Conservation (phyloP, 2,797 vertebrate species). For the Hypotaenidia philippensis region DNA sequence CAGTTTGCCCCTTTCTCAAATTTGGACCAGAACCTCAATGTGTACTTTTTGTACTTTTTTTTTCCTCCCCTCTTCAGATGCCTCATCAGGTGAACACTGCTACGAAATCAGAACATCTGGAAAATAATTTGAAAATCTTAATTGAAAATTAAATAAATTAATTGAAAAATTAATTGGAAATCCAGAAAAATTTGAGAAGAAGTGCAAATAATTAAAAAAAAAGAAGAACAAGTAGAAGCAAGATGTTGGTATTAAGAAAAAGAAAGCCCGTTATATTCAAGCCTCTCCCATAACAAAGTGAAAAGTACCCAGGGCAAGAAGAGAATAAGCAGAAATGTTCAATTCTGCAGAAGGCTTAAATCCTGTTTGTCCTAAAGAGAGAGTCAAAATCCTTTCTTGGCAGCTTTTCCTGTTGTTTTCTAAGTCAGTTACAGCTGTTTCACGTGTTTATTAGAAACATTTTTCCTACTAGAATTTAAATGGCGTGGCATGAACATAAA, state of each 20-base stretch:
- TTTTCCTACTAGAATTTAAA: conserved; percentile 70
- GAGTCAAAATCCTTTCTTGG: conserved; percentile 15
- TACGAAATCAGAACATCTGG: not conserved
- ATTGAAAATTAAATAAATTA: not conserved
- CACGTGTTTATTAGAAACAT: conserved; percentile 71
- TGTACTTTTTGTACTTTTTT: not conserved
- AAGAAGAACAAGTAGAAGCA: not conserved
- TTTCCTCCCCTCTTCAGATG: not conserved
- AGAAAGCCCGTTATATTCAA: not conserved
- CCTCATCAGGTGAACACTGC: not conserved
- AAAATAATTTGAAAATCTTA: not conserved
- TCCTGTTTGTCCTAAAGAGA: not conserved
- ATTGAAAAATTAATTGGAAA: no score
- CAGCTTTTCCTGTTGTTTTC: conserved; percentile 68
- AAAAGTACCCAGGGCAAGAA: not conserved
- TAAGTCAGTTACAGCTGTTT: conserved; percentile 52
- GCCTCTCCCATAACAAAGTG: not conserved
- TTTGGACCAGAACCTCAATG: not conserved
- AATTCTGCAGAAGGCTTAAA: conserved; percentile 6
- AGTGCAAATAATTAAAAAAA: not conserved
- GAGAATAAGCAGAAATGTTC: not conserved
- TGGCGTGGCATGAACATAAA: conserved; percentile 45
- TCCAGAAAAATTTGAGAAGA: no score
- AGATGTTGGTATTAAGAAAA: not conserved
- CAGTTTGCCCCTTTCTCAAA: not conserved